Conservation (phyloP, 2,113 vertebrate species). For the Loxodonta africana region DNA sequence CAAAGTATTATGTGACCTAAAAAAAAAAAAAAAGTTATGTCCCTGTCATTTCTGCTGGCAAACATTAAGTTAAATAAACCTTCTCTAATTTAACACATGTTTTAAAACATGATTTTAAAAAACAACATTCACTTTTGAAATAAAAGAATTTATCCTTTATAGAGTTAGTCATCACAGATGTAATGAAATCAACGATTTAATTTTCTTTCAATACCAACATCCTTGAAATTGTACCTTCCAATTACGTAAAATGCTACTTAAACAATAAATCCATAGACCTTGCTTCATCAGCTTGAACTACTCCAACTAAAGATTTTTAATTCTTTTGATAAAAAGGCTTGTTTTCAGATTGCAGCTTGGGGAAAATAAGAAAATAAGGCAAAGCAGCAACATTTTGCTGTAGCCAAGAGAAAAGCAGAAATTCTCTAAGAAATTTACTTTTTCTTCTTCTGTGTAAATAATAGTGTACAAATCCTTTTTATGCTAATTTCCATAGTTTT, state of each 20-base stretch:
- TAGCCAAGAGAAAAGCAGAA: constrained; percentile 1
- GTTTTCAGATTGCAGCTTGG: not conserved
- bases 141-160: constrained; percentile 62
- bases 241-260: constrained; percentile 28
- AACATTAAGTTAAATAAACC: constrained; percentile 52
- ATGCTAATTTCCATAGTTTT: constrained; percentile 81
- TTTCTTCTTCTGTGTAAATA: constrained; percentile 78
- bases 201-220: constrained; percentile 71
- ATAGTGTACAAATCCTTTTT: constrained; percentile 72
- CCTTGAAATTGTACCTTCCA: constrained; percentile 65
- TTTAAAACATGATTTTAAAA: constrained; percentile 43
- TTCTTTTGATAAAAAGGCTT: constrained; percentile 50
- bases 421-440: constrained; percentile 61
- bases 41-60: constrained; percentile 31
- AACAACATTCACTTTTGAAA: constrained; percentile 60
- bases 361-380: not conserved
- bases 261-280: constrained; percentile 56
- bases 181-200: constrained; percentile 70
- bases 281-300: constrained; percentile 54
- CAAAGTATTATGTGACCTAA: not conserved
- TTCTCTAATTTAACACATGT: not conserved
- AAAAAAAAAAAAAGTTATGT: not conserved
- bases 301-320: constrained; percentile 36
- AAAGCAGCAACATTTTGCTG: constrained; percentile 20
- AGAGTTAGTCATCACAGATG: not conserved